Conservation (phyloP, 2,113 vertebrate species). For the Thermophis baileyi region DNA sequence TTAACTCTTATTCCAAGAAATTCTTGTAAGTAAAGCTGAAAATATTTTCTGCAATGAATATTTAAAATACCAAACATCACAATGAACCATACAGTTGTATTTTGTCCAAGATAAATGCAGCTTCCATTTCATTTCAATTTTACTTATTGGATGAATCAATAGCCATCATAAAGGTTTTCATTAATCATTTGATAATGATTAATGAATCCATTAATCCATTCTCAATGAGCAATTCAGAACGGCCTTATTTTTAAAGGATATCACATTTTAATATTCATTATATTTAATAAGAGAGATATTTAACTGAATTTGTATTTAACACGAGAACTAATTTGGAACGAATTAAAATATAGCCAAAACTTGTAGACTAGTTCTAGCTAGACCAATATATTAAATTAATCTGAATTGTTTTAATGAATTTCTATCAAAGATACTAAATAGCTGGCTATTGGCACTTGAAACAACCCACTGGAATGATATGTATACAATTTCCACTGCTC, state of each 20-base stretch:
- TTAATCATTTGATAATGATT: background rate
- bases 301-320: background rate
- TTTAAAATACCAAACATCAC: background rate
- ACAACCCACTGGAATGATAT: background rate
- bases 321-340: background rate
- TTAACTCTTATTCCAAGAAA: background rate
- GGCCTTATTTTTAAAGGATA: background rate
- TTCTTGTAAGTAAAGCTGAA: background rate
- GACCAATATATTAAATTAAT: background rate
- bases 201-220: background rate
- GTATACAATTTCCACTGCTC: background rate
- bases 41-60: conserved; percentile 3
- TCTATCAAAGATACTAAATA: background rate
- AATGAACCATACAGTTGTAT: background rate
- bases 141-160: background rate
- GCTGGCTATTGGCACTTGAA: background rate
- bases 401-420: background rate
- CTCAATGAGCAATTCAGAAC: background rate
- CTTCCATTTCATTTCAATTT: background rate
- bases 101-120: background rate
- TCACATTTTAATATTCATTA: background rate
- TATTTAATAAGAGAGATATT: background rate
- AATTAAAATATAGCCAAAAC: background rate
- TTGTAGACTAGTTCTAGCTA: background rate
- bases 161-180: background rate